Evolutionary conservation across 2,113 vertebrate genomes (phyloP).

Genomic region (Boulengeromyrus knoepffleri): DNA sequence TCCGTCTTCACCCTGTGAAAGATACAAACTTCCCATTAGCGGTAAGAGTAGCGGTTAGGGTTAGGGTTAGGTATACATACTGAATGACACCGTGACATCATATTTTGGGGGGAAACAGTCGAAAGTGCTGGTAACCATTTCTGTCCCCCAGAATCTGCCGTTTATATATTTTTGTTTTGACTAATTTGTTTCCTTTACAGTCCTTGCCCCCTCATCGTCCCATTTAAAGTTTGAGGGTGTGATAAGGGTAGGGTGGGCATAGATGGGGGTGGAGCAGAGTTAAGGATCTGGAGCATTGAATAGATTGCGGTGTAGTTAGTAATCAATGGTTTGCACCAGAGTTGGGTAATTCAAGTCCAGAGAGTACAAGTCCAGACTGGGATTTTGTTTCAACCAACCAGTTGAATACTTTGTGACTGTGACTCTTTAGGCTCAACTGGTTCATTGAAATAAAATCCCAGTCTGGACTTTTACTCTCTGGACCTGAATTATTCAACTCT

Average conservation of each 20-base stretch:
- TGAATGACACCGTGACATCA: background rate
- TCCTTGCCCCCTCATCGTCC: background rate
- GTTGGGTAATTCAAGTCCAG: no score
- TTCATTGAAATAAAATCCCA: no score
- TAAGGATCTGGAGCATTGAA: background rate
- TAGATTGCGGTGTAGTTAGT: background rate
- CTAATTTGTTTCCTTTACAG: background rate
- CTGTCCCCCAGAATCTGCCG: background rate
- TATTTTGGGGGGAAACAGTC: background rate
- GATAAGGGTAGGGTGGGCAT: background rate
- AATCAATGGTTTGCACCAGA: background rate
- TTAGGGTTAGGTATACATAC: background rate
- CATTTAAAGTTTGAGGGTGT: background rate
- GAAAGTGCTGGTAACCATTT: background rate
- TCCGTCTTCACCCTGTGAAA: constrained; percentile 68
- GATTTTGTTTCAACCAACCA: no score
- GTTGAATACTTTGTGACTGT: no score
- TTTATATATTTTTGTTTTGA: background rate
- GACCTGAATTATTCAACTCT: no score
- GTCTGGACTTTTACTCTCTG: no score
- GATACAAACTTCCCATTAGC: constrained; percentile 10
- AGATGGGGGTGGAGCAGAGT: background rate
- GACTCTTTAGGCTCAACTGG: no score
- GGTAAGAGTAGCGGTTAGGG: background rate
- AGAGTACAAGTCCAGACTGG: no score